A percentile compares a stretch with the other conserved stretches of the same genome.
These are phyloP conservation scores for Petrocephalus zakoni DNA, from an alignment of 2,113 vertebrate species.

Conservation along the genomic window DNA sequence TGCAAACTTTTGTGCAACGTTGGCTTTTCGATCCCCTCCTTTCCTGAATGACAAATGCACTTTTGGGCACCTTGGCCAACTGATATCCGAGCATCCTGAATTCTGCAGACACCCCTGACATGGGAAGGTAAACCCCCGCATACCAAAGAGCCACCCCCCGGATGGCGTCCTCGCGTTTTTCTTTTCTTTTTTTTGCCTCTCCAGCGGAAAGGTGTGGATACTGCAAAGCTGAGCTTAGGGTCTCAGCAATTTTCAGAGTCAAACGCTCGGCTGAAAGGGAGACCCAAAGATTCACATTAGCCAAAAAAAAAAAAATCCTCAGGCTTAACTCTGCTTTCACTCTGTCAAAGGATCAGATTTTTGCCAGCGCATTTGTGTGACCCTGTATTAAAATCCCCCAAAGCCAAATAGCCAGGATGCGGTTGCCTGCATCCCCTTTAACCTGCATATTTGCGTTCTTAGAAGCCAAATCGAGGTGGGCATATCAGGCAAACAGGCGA, in stretches of 20 bases:
- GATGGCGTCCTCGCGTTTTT: neutral
- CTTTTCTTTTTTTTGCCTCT: neutral
- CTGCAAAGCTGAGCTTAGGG: neutral
- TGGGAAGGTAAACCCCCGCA: neutral
- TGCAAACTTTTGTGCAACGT: neutral
- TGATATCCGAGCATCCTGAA: neutral
- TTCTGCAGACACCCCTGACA: neutral
- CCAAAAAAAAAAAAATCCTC: neutral
- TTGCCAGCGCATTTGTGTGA: neutral
- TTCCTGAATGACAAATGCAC: neutral
- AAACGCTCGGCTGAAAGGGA: neutral
- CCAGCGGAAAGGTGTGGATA: neutral
- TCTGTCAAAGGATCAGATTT: neutral
- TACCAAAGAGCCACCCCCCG: neutral
- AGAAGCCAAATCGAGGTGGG: neutral
- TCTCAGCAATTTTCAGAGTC: neutral
- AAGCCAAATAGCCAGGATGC: neutral
- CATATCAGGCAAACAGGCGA: neutral
- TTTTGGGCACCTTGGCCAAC: neutral
- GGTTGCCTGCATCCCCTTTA: neutral
- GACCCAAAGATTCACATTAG: neutral
- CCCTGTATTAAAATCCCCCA: neutral
- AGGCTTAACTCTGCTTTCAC: neutral
- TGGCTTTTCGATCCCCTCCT: neutral
- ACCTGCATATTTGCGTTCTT: neutral